These are phyloP conservation scores for Ciconia nigra DNA, from an alignment of 2,797 vertebrate species.

Conservation along the genomic window DNA sequence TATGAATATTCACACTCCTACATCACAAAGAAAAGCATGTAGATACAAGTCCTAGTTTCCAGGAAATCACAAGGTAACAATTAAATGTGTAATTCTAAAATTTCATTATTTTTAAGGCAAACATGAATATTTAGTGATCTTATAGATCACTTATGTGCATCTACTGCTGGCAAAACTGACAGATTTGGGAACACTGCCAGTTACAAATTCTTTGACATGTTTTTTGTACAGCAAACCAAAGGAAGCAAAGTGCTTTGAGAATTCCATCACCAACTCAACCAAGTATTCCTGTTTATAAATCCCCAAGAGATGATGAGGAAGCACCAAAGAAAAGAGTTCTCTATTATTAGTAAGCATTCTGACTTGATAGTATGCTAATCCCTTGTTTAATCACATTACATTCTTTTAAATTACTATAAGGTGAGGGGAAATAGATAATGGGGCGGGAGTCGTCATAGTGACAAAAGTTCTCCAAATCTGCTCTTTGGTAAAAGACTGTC, in stretches of 20 bases:
- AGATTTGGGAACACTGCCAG: neutral
- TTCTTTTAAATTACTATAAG: neutral
- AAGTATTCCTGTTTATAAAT: neutral
- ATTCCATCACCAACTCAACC: neutral
- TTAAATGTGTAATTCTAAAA: neutral
- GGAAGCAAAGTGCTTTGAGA: neutral
- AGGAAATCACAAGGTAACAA: neutral
- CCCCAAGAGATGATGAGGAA: neutral
- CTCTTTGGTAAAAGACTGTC: neutral
- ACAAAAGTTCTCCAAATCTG: neutral
- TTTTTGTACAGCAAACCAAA: neutral
- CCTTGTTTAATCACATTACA: neutral
- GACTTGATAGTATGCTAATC: neutral
- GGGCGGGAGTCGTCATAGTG: rapidly evolving
- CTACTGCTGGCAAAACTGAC: neutral
- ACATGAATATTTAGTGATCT: neutral
- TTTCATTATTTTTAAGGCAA: neutral
- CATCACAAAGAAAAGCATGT: neutral
- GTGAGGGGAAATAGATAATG: neutral
- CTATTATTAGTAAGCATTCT: neutral
- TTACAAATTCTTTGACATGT: neutral
- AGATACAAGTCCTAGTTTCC: neutral
- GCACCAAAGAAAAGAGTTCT: neutral
- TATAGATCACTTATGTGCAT: neutral
- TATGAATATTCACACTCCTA: neutral